phyloP scores from a whole-genome alignment of 2,113 vertebrate species.

The Raja brachyura region DNA sequence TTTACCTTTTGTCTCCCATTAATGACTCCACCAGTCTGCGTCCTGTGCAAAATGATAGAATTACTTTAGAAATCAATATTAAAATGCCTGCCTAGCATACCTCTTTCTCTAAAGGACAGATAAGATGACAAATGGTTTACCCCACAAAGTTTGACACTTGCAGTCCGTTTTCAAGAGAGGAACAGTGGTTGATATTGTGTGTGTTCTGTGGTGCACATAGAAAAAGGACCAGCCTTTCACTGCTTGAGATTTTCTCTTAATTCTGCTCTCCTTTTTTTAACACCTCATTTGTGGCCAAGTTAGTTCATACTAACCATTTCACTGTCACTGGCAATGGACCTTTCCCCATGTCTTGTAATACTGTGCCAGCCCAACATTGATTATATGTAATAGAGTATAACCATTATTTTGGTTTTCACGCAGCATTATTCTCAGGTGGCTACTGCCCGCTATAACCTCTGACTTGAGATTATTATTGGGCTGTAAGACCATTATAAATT shows the following conservation, averaged over 20 bases:
- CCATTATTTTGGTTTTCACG: conserved; percentile 49
- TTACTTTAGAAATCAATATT: conserved; percentile 57
- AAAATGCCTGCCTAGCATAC: conserved; percentile 53
- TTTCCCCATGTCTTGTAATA: conserved; percentile 48
- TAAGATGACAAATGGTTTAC: conserved; percentile 42
- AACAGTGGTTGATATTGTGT: not conserved
- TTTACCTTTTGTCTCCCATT: conserved; percentile 40
- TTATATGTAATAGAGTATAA: conserved; percentile 49
- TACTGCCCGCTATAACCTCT: conserved; percentile 45
- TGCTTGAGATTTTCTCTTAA: conserved; percentile 14
- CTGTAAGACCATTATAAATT: conserved; percentile 46
- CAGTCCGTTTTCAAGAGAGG: conserved; percentile 38
- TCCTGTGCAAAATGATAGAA: conserved; percentile 55
- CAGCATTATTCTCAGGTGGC: conserved; percentile 45
- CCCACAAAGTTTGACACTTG: conserved; percentile 44
- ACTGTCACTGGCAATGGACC: conserved; percentile 49
- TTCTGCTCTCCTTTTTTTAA: not conserved
- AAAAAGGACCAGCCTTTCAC: conserved; percentile 31
- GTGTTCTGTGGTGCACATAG: conserved; percentile 2
- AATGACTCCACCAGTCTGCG: conserved; percentile 56
- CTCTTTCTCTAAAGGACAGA: conserved; percentile 39
- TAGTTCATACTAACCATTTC: conserved; percentile 49
- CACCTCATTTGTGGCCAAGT: conserved; percentile 35
- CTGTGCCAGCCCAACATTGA: conserved; percentile 43
- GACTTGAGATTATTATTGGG: conserved; percentile 46